Evolutionary conservation across 1,140 invertebrate genomes (phyloP), one percentile per base, ranked within the genome.

Genomic region (Pseudomyrmex gracilis): DNA sequence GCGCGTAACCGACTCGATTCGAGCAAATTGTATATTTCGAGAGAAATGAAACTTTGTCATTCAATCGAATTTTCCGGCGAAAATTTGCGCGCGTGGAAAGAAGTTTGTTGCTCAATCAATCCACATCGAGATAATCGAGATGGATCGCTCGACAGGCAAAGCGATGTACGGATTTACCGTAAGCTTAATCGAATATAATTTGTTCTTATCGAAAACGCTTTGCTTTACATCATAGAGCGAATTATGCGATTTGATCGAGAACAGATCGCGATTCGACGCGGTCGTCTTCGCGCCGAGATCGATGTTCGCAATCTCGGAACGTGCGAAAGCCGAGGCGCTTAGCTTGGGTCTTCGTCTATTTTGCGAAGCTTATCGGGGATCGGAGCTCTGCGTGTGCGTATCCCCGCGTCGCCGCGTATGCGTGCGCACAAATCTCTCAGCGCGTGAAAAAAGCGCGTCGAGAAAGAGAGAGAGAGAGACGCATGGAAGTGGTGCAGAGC

Each of bases 401-500:
- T 22, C 61, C 68, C 24, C 24, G 77, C 61, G 34, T 34, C 34
- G 34, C 5, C 34, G 34, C 34, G 34, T 34, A 34, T 34, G 34
- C 34, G 34, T 34, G 34, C 34, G 5, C 34, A 34, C 34, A 34
- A 34, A 34, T 34, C 34, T 34, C 34, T 34, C 34, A 34, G 34
- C 34, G 34, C 34, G 34, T 34, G 34, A 34, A 34, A 34, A 70
- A 85, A 51, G n/a, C 22, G 47, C 49, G 24, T 13, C 15, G 55
- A 76, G 34, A 20, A 64, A 63, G 63, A 63, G 22, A 4, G 15
- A 24, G n/a, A 47, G 51, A 83, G n/a, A n/a, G n/a, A n/a, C n/a
- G n/a, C 24, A 12, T 58, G 49, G 78, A 89, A 85, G 63, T 86
- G 78, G 49, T 73, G 80, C 87, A 66, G 24, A 64, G 57, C 73